Evolutionary conservation across 2,113 vertebrate species (phyloP).

Genomic region (Macrotis lagotis): DNA sequence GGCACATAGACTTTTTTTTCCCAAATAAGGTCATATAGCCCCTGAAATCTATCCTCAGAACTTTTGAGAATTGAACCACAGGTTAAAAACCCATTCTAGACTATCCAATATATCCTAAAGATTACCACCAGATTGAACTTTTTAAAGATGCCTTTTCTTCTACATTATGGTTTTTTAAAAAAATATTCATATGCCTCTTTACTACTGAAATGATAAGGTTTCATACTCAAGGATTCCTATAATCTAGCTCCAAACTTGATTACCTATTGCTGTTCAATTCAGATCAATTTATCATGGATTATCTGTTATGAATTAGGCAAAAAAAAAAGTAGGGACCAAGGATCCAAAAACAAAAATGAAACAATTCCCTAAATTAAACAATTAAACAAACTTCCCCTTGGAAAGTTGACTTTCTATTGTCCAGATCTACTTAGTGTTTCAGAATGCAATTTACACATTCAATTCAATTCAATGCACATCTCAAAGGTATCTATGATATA

Average conservation of each 20-base stretch:
- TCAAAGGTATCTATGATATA: neutral
- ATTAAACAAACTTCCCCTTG: neutral
- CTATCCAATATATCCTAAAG: neutral
- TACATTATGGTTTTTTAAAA: neutral
- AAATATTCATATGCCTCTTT: neutral
- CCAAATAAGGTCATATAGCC: neutral
- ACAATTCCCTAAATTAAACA: neutral
- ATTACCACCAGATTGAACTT: neutral
- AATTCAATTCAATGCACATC: neutral
- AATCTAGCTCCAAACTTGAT: neutral
- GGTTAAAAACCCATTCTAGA: neutral
- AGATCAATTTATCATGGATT: neutral
- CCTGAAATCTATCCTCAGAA: neutral
- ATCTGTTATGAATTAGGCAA: neutral
- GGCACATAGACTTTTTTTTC: neutral
- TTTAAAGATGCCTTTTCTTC: neutral
- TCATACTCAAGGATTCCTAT: neutral
- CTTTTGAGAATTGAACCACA: neutral
- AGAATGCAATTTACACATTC: neutral
- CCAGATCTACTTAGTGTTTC: neutral
- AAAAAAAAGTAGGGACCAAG: neutral
- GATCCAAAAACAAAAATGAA: neutral
- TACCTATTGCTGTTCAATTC: neutral
- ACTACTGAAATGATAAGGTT: neutral
- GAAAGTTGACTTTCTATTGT: neutral